Evolutionary conservation across 2,888 invertebrate species (phyloP), one percentile per base, ranked within the genome.

Genomic region (Lasiommata megera): DNA sequence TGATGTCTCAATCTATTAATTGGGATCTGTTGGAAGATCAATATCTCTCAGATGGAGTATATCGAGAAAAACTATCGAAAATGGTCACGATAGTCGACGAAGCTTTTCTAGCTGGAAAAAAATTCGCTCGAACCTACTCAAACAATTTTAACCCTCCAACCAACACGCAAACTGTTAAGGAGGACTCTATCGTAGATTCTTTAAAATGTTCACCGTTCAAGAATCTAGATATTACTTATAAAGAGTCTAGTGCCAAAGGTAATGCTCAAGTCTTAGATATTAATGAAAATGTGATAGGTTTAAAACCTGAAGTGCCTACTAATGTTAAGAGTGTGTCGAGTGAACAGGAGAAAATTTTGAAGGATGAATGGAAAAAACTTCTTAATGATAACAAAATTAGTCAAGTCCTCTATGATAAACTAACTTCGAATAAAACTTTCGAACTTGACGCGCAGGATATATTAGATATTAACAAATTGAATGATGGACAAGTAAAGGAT

Each of bases 1-100:
- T 98, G 3, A 96, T 99, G 96, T 96, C 98, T 68, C 95, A 95
- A 67, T 96, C 98, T 0, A 98, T 99, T 72, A 96, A 98, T 78
- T 99, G 99, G 99, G 94, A 96, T 68, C 91, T 97, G 67, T 88
- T 99, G 54, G 96, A 98, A 85, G 92, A 94, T 46, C 98, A 99
- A 79, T 98, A 96, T 84, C 93, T 94, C 67, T 93, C 95, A 6
- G 95, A 98, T 80, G 93, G 94, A 60, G 91, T 93, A 31, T 98
- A 96, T 81, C 92, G 95, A 70, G 94, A 97, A 69, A 95, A 96
- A 72, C 92, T 98, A 1, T 94, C 95, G n/a, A 96, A 97, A 88
- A 94, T 96, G 94, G 95, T 98, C 36, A 95, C 95, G 61, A 94
- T 95, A 61, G 92, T 96, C 36, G 95, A 96, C 80, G 94, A 95